phyloP scores from a whole-genome alignment of 2,797 vertebrate species.

The Anas bahamensis region DNA sequence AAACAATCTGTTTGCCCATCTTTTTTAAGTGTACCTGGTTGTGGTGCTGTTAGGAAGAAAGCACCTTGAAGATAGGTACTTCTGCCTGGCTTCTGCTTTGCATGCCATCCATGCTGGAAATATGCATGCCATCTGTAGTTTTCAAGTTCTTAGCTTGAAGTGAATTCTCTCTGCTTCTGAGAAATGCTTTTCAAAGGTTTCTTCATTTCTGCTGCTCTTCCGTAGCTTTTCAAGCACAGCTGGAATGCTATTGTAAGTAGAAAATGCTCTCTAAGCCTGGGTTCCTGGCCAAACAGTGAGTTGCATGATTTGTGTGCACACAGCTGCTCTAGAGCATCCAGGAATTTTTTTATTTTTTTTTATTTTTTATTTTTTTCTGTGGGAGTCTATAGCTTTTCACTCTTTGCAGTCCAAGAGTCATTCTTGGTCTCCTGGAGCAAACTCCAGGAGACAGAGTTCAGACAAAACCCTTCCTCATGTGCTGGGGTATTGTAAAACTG shows the following conservation, averaged over 20 bases:
- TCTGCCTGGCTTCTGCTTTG: neutral
- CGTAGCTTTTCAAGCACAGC: neutral
- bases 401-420: neutral
- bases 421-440: neutral
- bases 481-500: neutral
- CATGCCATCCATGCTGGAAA: neutral
- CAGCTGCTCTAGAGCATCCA: neutral
- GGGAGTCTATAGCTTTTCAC: neutral
- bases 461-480: neutral
- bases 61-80: neutral
- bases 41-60: neutral
- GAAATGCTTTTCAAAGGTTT: neutral
- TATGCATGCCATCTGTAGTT: neutral
- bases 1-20: neutral
- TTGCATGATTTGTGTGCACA: neutral
- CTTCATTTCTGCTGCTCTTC: constrained; percentile 2
- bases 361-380: neutral
- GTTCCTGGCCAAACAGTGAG: neutral
- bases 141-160: neutral
- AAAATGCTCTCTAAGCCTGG: constrained; percentile 6
- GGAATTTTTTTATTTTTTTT: neutral
- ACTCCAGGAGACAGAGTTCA: neutral
- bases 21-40: neutral
- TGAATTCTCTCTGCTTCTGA: neutral
- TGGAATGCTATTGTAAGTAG: constrained; percentile 13